A percentile compares a stretch with the other conserved stretches of the same genome.
phyloP scores from a whole-genome alignment of 2,113 vertebrate species.

The Micromys minutus region DNA sequence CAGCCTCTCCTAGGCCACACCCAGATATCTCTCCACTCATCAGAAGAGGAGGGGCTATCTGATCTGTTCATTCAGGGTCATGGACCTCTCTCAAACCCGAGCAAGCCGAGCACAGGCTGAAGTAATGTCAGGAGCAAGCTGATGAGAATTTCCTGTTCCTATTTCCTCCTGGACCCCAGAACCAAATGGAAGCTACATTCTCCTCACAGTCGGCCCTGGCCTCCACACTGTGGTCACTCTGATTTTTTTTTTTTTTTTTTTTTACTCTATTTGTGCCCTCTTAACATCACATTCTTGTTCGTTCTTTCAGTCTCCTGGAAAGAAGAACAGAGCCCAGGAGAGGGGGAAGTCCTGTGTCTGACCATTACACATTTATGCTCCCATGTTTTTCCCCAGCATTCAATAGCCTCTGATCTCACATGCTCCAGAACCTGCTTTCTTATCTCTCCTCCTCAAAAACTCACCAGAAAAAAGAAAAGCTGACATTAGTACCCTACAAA shows the following conservation, averaged over 20 bases:
- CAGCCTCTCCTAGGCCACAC: rapidly evolving
- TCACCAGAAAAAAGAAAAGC: not conserved
- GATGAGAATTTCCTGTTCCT: not conserved
- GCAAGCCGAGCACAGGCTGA: not conserved
- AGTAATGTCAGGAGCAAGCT: too few species aligned
- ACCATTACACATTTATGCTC: not conserved
- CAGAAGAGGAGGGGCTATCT: rapidly evolving
- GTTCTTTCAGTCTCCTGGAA: not conserved
- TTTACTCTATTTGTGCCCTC: not conserved
- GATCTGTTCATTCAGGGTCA: not conserved
- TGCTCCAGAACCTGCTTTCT: too few species aligned
- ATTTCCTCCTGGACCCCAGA: not conserved
- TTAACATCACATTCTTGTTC: not conserved
- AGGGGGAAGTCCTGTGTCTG: not conserved
- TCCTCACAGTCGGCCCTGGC: not conserved
- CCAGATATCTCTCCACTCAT: rapidly evolving
- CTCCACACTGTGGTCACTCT: too few species aligned
- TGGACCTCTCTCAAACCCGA: not conserved
- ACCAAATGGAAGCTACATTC: not conserved
- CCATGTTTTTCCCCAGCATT: not conserved
- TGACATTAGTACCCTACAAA: not conserved
- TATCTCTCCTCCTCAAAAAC: not conserved
- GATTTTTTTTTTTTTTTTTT: too few species aligned
- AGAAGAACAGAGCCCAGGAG: not conserved
- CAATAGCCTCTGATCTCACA: not conserved